A percentile compares a stretch with the other conserved stretches of the same genome.
Evolutionary conservation across 2,888 invertebrate genomes (phyloP).

Genomic region (Noctua comes): DNA sequence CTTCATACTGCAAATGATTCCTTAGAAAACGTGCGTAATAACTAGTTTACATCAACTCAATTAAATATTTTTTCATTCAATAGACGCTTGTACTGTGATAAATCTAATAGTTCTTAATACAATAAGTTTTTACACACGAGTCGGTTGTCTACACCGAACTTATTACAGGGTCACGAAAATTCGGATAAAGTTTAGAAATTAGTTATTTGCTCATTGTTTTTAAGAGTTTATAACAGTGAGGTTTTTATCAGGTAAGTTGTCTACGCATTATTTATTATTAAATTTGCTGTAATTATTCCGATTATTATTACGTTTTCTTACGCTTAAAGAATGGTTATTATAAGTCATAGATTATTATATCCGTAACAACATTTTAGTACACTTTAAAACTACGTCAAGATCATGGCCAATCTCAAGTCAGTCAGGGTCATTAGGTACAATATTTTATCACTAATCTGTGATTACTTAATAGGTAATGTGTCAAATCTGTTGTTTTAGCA

Average conservation of each 20-base stretch:
- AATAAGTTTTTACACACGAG: constrained; percentile 1
- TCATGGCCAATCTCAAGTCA: constrained; percentile 31
- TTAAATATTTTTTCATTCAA: background rate
- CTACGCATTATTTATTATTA: background rate
- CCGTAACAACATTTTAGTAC: background rate
- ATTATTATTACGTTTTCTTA: background rate
- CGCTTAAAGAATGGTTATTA: background rate
- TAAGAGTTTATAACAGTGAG: background rate
- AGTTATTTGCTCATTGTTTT: constrained; percentile 12
- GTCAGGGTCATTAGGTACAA: constrained; percentile 34
- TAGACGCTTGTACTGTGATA: background rate
- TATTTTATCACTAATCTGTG: constrained; percentile 34
- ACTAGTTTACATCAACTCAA: background rate
- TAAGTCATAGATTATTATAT: background rate
- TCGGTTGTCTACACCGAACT: background rate
- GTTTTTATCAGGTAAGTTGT: constrained; percentile 20
- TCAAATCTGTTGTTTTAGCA: constrained; percentile 10
- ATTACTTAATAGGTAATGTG: constrained; percentile 7
- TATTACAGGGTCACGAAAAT: constrained; percentile 32
- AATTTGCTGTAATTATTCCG: background rate
- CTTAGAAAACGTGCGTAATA: background rate
- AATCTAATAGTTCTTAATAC: background rate
- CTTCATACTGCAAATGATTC: constrained; percentile 2
- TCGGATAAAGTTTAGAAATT: constrained; percentile 19
- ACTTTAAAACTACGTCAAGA: constrained; percentile 37